Conservation (phyloP, 2,797 vertebrate species). For the Chelmon rostratus region DNA sequence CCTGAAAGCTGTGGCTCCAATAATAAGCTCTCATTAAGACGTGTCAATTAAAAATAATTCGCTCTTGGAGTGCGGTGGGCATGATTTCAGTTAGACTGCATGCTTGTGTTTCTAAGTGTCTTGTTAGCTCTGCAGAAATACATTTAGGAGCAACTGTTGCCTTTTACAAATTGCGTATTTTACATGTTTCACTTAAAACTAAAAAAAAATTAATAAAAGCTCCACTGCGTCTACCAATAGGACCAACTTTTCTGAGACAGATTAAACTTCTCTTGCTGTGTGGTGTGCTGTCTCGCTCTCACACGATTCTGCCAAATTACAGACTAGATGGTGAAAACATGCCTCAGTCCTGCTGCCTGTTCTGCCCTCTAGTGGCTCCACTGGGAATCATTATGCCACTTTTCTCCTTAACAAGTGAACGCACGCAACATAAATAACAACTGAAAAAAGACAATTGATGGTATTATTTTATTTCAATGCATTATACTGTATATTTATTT, state of each 20-base stretch:
- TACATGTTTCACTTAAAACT: background rate
- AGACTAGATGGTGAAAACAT: background rate
- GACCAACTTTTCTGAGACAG: background rate
- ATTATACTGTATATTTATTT: slow-evolving; percentile 68
- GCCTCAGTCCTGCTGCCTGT: slow-evolving; percentile 8
- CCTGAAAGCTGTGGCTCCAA: background rate
- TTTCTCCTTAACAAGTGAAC: no score
- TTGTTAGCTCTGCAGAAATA: background rate
- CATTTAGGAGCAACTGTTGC: background rate
- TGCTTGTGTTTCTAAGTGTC: background rate
- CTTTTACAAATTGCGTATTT: background rate
- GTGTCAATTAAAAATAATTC: no score
- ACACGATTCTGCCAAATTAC: background rate
- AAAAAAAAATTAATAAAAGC: background rate
- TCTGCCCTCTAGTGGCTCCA: slow-evolving; percentile 75
- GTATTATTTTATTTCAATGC: slow-evolving; percentile 61
- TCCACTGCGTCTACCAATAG: background rate
- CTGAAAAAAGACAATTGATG: background rate
- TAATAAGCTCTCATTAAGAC: background rate
- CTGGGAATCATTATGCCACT: background rate
- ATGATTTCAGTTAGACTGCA: no score
- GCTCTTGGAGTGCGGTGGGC: background rate
- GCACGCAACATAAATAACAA: no score
- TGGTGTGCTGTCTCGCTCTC: background rate
- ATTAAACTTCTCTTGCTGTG: background rate